Evolutionary conservation across 2,113 vertebrate species (phyloP).

Genomic region (Notarius quadriscutis): DNA sequence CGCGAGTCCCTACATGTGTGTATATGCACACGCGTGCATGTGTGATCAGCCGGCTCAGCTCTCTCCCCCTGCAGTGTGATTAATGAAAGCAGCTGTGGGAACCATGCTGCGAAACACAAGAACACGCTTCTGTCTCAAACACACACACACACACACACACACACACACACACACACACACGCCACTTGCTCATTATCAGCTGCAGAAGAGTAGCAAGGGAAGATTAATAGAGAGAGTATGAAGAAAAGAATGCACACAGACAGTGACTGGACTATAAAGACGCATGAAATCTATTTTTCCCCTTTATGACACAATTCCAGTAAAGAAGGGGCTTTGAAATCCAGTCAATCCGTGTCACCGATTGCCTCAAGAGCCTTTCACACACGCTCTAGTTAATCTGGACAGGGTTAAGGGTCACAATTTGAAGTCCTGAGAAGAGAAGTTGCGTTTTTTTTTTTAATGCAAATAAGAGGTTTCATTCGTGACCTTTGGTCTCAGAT

Average conservation of each 20-base stretch:
- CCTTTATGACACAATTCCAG: background rate
- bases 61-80: slow-evolving; percentile 47
- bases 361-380: background rate
- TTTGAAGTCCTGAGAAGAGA: background rate
- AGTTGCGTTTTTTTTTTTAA: no score
- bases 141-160: background rate
- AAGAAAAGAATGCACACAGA: background rate
- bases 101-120: slow-evolving; percentile 32
- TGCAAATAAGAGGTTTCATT: background rate
- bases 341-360: background rate
- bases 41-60: slow-evolving; percentile 28
- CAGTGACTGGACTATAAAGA: background rate
- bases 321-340: background rate
- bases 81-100: slow-evolving; percentile 53
- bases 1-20: background rate
- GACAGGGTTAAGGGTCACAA: background rate
- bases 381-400: background rate
- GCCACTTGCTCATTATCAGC: slow-evolving; percentile 46
- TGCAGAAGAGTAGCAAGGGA: slow-evolving; percentile 25
- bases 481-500: background rate
- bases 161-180: slow-evolving; percentile 30
- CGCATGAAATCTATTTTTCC: background rate
- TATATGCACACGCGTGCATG: slow-evolving; percentile 24
- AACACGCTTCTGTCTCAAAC: slow-evolving; percentile 23
- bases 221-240: background rate